phyloP scores from a whole-genome alignment of 2,888 invertebrate species.

The Charanyca ferruginea region DNA sequence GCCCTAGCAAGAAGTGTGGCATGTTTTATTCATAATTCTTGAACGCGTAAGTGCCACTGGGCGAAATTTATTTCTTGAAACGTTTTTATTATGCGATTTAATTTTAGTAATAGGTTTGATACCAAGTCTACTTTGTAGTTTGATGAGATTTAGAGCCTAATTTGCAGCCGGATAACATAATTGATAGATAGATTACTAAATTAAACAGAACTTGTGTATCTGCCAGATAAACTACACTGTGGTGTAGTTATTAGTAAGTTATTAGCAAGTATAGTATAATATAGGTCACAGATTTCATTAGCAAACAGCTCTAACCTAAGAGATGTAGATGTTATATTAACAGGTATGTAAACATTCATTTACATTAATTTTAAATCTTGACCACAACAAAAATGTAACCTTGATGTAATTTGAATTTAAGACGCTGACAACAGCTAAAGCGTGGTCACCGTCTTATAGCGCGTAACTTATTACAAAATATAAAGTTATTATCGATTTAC shows the following conservation, averaged over 20 bases:
- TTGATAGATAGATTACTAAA: not conserved
- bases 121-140: constrained; percentile 6
- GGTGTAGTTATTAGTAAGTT: not conserved
- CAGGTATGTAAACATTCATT: constrained; percentile 1
- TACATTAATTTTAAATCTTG: constrained; percentile 27
- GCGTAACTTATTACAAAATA: not conserved
- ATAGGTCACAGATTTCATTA: constrained; percentile 9
- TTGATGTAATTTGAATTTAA: constrained; percentile 17
- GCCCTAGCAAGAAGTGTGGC: constrained; percentile 59
- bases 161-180: not conserved
- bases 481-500: not conserved
- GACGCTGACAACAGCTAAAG: not conserved
- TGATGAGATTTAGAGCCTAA: constrained; percentile 9
- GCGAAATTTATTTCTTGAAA: constrained; percentile 75
- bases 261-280: constrained; percentile 12
- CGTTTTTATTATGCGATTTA: constrained; percentile 73
- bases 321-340: not conserved
- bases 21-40: constrained; percentile 78
- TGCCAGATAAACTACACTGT: not conserved
- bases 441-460: not conserved
- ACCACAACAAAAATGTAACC: constrained; percentile 16
- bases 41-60: constrained; percentile 58
- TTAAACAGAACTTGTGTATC: constrained; percentile 1
- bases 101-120: constrained; percentile 64
- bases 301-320: constrained; percentile 3